Base-by-base conservation (phyloP, 2,797 vertebrate genomes). In the Denticeps clupeoides region DNA sequence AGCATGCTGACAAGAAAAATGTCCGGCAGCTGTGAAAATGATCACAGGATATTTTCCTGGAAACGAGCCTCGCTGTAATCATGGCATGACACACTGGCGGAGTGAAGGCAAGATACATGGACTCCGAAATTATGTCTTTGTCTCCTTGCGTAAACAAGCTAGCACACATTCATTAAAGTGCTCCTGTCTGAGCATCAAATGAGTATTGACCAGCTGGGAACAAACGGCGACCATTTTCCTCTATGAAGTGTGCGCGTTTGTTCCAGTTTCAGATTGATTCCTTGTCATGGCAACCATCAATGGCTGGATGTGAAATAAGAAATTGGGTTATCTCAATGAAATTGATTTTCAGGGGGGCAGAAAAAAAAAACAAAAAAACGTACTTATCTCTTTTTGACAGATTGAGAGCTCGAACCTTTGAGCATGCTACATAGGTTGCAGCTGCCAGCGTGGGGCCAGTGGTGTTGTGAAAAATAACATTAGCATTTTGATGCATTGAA, bases 201-300 rank as follows among this genome's bases (percentile, higher is more conserved):
- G 57, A 52, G 67, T 74, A 76, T 76, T 82, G 74, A 80, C 76
- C 77, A 77, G 73, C 68, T 72, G 72, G 58, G 72, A 69, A 75
- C 62, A 68, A 80, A 80, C 69, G 65, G 52, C 65, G 71, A 69
- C 54, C 62, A 68, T 75, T 77, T 82, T 63, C 69, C 55, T 66
- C 46, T 61, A 67, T 73, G 67, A 74, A 77, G 74, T 58, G 66
- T 70, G 64, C 59, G 65, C 62, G 76, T 79, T 82, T 74, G 70
- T 73, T 77, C 75, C 68, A 65, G 71, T 71, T 77, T 67, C 71
- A 57, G 73, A 77, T 76, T 74, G 71, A 78, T 78, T 72, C 64
- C 73, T 75, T 56, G 60, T 73, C 78, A 77, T 65, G 63, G 63
- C 68, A 73, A 69, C 73, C 59, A 51, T 53, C 69, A 47, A 60